Evolutionary conservation across 2,113 vertebrate species (phyloP), one percentile per base, ranked within the genome.

Genomic region (Jaculus jaculus): DNA sequence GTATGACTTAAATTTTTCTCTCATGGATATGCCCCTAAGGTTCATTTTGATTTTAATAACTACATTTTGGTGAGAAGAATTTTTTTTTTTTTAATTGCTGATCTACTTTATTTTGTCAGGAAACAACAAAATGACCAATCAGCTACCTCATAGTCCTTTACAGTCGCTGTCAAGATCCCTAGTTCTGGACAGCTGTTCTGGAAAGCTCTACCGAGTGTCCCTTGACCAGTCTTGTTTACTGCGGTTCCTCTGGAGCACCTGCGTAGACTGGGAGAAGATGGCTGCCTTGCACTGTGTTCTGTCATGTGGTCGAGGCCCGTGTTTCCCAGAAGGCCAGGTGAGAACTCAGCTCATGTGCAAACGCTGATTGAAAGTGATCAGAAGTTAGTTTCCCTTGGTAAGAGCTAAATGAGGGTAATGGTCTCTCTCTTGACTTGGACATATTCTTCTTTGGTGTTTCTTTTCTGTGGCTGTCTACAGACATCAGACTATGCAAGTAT

Each of bases 261-360:
- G 86, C 89, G 96, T 0, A 2, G 99, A 99, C 94, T 97, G 97
- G 1, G 98, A 99, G 89, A 98, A 97, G 74, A 75, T 99, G 96
- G 99, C 99, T 1, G 97, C 97, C 0, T 96, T 99, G 88, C 99
- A 99, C 95, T 99, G 99, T 96, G 94, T 98, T 73, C 98, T 99
- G 69, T 97, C 99, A 16, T 97, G 98, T 91, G 94, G 97, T 2
- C 84, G 0, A 24, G 95, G 96, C 28, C 65, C 88, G 0, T 83
- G n/a, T 72, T 86, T 95, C 42, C 90, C 96, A 81, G 98, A 98
- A 98, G 95, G 47, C 58, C 97, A 98, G 98, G 98, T 98, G 81
- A 47, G 97, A 58, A 20, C 4, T 34, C 5, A 24, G 66, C 32
- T 73, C 12, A 2, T 1, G 5, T 71, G 68, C 61, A 21, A 66